Evolutionary conservation across 1,140 invertebrate genomes (phyloP).

Genomic region (Glossosoma conforme): DNA sequence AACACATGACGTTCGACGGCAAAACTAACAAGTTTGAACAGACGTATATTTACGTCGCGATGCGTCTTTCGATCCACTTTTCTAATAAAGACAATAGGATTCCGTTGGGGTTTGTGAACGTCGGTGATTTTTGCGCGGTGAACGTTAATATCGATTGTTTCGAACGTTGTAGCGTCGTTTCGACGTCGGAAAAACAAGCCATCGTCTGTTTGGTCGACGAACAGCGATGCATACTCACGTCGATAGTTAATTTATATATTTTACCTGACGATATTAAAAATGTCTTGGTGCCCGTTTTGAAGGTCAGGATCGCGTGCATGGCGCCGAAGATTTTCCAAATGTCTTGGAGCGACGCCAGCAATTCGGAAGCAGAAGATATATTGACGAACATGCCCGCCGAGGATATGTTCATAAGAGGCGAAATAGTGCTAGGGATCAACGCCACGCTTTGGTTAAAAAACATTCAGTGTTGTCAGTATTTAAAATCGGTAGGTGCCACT

Average conservation of each 20-base stretch:
- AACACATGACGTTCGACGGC: constrained; percentile 30
- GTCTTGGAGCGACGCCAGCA: constrained; percentile 37
- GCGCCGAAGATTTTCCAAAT: constrained; percentile 41
- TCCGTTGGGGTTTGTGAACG: constrained; percentile 36
- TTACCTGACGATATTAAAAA: constrained; percentile 40
- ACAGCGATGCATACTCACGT: constrained; percentile 35
- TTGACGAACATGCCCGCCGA: constrained; percentile 27
- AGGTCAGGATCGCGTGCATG: constrained; percentile 40
- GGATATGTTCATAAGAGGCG: constrained; percentile 37
- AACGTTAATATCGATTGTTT: constrained; percentile 36
- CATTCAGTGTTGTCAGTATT: constrained; percentile 12
- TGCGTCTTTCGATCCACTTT: constrained; percentile 42
- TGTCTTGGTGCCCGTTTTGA: constrained; percentile 35
- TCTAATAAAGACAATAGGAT: constrained; percentile 37
- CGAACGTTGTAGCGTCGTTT: constrained; percentile 40
- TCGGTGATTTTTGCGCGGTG: constrained; percentile 42
- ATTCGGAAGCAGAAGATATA: constrained; percentile 34
- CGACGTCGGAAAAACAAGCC: constrained; percentile 32
- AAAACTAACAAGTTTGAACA: constrained; percentile 35
- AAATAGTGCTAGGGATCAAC: constrained; percentile 36
- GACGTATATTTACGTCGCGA: constrained; percentile 35
- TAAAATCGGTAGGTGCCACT: constrained; percentile 2
- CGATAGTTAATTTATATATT: constrained; percentile 38
- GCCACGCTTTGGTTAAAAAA: constrained; percentile 40
- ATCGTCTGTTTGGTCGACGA: constrained; percentile 43